A percentile compares a stretch with the other conserved stretches of the same genome.
Conservation (phyloP, 2,888 invertebrate genomes). For the Agonopterix alstromeriana region DNA sequence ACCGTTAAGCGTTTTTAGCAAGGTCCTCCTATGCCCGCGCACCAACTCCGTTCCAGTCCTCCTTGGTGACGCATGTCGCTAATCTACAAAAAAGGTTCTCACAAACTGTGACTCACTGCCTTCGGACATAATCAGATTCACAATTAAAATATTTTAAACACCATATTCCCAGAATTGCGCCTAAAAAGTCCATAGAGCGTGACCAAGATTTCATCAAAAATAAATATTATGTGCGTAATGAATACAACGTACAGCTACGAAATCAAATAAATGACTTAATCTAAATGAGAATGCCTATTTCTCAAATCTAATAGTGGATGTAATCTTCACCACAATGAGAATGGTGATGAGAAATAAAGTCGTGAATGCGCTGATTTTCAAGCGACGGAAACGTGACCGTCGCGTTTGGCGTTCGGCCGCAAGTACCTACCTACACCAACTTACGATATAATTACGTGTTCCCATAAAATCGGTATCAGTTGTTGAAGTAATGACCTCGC, state of each 20-base stretch:
- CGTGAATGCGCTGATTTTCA: constrained; percentile 44
- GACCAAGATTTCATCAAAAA: constrained; percentile 15
- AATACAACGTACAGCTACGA: constrained; percentile 13
- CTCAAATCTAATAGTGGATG: constrained; percentile 30
- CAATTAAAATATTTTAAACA: constrained; percentile 21
- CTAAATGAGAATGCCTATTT: constrained; percentile 28
- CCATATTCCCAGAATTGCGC: constrained; percentile 30
- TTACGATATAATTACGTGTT: constrained; percentile 33
- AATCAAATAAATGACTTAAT: constrained; percentile 40
- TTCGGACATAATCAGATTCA: constrained; percentile 13
- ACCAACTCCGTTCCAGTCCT: no score
- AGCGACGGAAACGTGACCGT: constrained; percentile 41
- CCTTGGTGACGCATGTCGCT: no score
- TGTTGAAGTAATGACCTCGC: constrained; percentile 6
- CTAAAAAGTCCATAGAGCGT: constrained; percentile 24
- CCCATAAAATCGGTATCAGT: constrained; percentile 35
- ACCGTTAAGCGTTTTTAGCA: no score
- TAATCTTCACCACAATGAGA: constrained; percentile 55
- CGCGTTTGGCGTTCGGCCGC: constrained; percentile 41
- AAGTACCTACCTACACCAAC: constrained; percentile 20
- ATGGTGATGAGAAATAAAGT: constrained; percentile 43
- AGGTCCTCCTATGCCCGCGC: no score
- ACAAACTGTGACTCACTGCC: constrained; percentile 25
- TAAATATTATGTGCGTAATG: constrained; percentile 10
- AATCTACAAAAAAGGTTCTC: not conserved